A percentile compares a stretch with the other conserved stretches of the same genome.
Evolutionary conservation across 1,140 invertebrate species (phyloP).

Genomic region (Caenorhabditis tropicalis): DNA sequence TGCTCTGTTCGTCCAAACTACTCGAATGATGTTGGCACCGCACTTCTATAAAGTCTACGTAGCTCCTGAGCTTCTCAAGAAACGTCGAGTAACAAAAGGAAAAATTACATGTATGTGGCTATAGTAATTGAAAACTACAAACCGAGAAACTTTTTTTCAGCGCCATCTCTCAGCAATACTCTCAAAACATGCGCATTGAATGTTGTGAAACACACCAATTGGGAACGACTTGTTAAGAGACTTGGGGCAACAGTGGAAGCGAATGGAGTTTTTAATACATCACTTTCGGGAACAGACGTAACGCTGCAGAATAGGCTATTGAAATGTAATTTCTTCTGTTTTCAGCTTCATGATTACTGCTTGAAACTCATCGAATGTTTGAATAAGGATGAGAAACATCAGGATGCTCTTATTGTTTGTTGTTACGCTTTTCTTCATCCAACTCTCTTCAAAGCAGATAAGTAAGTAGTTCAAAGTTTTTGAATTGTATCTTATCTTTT

Average conservation of each 20-base stretch:
- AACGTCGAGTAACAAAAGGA: slow-evolving; percentile 20
- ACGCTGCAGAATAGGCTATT: not conserved
- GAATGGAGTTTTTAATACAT: not conserved
- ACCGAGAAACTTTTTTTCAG: not conserved
- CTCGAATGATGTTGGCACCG: slow-evolving; percentile 65
- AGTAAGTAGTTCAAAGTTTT: slow-evolving; percentile 49
- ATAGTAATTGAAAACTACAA: not conserved
- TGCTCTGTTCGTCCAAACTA: slow-evolving; percentile 62
- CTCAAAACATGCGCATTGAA: slow-evolving; percentile 25
- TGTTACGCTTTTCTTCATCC: slow-evolving; percentile 70
- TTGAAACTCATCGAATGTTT: slow-evolving; percentile 66
- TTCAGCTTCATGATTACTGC: slow-evolving; percentile 67
- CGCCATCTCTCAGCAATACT: slow-evolving; percentile 6
- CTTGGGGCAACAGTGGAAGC: slow-evolving; percentile 40
- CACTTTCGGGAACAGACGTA: slow-evolving; percentile 12
- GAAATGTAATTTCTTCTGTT: not conserved
- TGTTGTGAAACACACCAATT: slow-evolving; percentile 42
- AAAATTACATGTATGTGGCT: not conserved
- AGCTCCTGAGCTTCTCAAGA: slow-evolving; percentile 38
- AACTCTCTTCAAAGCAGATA: slow-evolving; percentile 60
- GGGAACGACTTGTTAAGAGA: slow-evolving; percentile 54
- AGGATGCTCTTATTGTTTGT: slow-evolving; percentile 66
- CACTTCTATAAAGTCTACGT: slow-evolving; percentile 66
- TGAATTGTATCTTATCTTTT: not conserved
- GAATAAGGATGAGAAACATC: slow-evolving; percentile 49